phyloP scores from a whole-genome alignment of 2,888 invertebrate genomes.

The Helobdella robusta region DNA sequence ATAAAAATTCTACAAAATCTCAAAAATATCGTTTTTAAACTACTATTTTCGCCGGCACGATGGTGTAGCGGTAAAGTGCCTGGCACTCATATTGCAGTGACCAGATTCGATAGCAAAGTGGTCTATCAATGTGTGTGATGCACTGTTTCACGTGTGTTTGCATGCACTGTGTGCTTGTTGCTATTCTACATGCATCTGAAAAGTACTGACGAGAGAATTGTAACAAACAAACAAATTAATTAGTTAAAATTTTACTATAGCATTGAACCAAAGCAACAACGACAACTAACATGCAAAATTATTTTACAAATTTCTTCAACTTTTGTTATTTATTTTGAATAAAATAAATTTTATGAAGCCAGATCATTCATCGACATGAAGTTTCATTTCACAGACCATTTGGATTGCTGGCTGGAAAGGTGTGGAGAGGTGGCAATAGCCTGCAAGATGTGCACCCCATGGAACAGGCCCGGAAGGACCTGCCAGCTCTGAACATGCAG shows the following conservation, averaged over 20 bases:
- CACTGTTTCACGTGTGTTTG: no score
- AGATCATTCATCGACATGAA: neutral
- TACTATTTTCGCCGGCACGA: no score
- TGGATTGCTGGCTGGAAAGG: no score
- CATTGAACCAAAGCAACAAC: neutral
- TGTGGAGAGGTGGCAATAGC: neutral
- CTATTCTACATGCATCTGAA: slow-evolving; percentile 6
- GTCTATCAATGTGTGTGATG: no score
- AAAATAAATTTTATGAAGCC: neutral
- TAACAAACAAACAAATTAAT: no score
- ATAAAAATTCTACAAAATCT: neutral
- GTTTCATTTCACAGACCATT: neutral
- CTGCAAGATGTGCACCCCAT: neutral
- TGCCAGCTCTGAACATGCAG: slow-evolving; percentile 2
- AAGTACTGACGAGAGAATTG: neutral
- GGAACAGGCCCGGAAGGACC: neutral
- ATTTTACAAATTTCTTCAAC: neutral
- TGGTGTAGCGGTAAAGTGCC: no score
- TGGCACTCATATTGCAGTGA: no score
- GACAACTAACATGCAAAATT: neutral
- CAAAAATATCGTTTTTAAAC: neutral
- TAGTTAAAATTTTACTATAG: no score
- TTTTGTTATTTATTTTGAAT: neutral
- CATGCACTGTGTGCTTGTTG: no score
- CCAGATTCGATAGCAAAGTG: no score